These are phyloP conservation scores for Clytia hemisphaerica DNA, from an alignment of 30 jellyfish, hydroid and myxozoan species.

Conservation along the genomic window DNA sequence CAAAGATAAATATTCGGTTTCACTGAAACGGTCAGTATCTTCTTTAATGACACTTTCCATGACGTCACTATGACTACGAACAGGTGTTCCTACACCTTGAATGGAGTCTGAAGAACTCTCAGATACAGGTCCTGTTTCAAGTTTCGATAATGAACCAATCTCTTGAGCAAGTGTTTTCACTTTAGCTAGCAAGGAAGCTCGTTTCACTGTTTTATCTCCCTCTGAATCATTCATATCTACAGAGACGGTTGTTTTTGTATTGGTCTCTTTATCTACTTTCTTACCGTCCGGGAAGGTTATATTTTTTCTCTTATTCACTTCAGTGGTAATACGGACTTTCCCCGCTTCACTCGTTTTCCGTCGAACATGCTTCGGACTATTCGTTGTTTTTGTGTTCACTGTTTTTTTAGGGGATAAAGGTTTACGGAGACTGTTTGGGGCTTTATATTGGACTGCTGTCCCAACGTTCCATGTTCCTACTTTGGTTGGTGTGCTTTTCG, in stretches of 20 bases:
- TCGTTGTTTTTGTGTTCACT: no score
- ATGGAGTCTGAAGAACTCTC: constrained; percentile 47
- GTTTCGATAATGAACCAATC: constrained; percentile 51
- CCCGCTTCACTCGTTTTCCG: constrained; percentile 14
- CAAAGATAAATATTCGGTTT: constrained; percentile 70
- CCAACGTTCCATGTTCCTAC: no score
- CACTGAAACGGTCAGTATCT: constrained; percentile 75
- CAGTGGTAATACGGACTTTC: constrained; percentile 60
- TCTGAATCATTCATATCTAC: constrained; percentile 40
- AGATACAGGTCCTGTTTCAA: constrained; percentile 40
- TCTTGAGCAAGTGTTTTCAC: constrained; percentile 89
- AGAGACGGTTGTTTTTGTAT: constrained; percentile 87
- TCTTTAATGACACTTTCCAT: constrained; percentile 9
- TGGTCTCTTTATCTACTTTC: constrained; percentile 74
- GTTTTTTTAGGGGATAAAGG: no score
- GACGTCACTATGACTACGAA: not conserved
- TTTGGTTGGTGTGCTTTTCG: no score
- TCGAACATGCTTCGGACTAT: no score
- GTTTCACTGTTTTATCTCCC: constrained; percentile 35
- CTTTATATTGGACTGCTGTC: not conserved
- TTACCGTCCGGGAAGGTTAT: constrained; percentile 77
- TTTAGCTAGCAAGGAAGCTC: constrained; percentile 52
- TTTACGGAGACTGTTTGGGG: not conserved
- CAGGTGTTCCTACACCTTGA: not conserved
- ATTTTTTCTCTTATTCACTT: constrained; percentile 64